These are phyloP conservation scores for Mobula hypostoma DNA, from an alignment of 2,113 vertebrate genomes.

Conservation along the genomic window DNA sequence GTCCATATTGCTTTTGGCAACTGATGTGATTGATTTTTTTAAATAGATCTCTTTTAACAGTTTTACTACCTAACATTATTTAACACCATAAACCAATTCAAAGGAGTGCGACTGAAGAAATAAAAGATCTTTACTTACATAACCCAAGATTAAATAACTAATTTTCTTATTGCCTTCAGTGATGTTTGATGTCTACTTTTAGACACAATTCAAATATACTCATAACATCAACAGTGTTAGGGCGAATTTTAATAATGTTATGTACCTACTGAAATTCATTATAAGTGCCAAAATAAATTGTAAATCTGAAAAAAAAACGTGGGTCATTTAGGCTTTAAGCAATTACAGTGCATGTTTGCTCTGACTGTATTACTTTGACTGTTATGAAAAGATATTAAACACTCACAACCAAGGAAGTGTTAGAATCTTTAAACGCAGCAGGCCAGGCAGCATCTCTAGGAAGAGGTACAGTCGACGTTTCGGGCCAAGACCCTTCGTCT, in stretches of 20 bases:
- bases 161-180: neutral
- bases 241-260: constrained; percentile 23
- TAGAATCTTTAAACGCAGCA: constrained; percentile 8
- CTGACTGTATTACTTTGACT: neutral
- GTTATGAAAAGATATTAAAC: constrained; percentile 20
- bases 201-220: neutral
- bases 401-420: neutral
- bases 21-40: neutral
- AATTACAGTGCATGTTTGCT: neutral
- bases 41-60: neutral
- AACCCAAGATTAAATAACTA: neutral
- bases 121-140: constrained; percentile 28
- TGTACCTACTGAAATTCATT: constrained; percentile 1
- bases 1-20: neutral
- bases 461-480: too few relatives aligned
- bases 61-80: constrained; percentile 9
- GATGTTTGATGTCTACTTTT: neutral
- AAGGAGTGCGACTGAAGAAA: neutral
- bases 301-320: constrained; percentile 13
- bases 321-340: constrained; percentile 1
- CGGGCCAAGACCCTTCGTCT: too few relatives aligned
- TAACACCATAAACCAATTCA: neutral
- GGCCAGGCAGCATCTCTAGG: too few relatives aligned
- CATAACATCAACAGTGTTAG: neutral
- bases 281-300: constrained; percentile 19